Conservation (phyloP, 2,888 invertebrate genomes). For the Encarsia formosa region DNA sequence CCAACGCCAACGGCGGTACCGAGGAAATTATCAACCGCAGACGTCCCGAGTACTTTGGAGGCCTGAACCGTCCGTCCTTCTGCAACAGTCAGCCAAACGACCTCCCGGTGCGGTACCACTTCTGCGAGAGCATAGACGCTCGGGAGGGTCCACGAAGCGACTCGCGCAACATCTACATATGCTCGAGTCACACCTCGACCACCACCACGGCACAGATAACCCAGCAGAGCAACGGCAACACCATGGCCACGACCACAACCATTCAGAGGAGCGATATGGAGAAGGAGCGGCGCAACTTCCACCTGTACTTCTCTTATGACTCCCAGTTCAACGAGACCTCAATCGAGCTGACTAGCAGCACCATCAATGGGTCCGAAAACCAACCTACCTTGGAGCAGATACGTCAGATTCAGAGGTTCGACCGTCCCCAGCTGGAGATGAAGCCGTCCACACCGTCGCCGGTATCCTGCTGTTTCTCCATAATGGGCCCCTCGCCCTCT, state of each 20-base stretch:
- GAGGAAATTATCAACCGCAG: too few relatives aligned
- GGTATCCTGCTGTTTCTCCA: slow-evolving; percentile 47
- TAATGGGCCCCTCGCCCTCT: slow-evolving; percentile 34
- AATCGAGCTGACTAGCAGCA: slow-evolving; percentile 39
- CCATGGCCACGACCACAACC: slow-evolving; percentile 4
- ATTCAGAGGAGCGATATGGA: slow-evolving; percentile 11
- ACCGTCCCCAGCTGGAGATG: slow-evolving; percentile 30
- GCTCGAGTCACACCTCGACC: slow-evolving; percentile 34
- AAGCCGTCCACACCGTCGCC: slow-evolving; percentile 47
- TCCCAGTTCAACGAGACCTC: slow-evolving; percentile 41
- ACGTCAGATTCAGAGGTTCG: slow-evolving; percentile 11
- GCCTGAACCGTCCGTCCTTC: neutral
- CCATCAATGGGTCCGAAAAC: slow-evolving; percentile 3
- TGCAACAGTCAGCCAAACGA: neutral
- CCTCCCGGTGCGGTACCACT: slow-evolving; percentile 32
- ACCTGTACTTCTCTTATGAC: slow-evolving; percentile 45
- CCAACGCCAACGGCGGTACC: neutral
- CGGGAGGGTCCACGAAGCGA: slow-evolving; percentile 7
- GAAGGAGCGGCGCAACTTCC: slow-evolving; percentile 39
- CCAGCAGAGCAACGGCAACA: slow-evolving; percentile 15
- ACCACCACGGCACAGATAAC: slow-evolving; percentile 16
- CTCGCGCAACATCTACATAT: slow-evolving; percentile 36
- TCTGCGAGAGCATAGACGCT: slow-evolving; percentile 33
- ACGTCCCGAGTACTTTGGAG: neutral
- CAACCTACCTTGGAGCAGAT: neutral